A percentile compares a stretch with the other conserved stretches of the same genome.
Conservation (phyloP, 2,888 invertebrate genomes). For the Drosophila formosana region DNA sequence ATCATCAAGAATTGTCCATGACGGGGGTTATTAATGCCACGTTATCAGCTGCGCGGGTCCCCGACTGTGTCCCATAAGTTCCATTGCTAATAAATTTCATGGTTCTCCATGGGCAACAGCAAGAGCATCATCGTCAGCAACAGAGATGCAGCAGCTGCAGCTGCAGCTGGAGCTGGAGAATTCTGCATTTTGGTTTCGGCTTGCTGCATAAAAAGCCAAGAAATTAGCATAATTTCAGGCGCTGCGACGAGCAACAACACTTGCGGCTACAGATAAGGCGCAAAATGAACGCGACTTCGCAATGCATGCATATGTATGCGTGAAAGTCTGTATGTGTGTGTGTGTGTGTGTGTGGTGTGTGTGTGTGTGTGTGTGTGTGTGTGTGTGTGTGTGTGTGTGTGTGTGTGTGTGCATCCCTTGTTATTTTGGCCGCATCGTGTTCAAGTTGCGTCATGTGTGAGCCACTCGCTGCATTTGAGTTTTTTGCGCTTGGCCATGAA, state of each 20-base stretch:
- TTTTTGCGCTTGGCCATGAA: conserved; percentile 52
- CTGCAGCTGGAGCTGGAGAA: conserved; percentile 35
- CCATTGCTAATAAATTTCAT: conserved; percentile 60
- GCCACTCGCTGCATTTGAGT: conserved; percentile 20
- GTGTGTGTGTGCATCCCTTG: conserved; percentile 35
- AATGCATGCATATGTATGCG: conserved; percentile 17
- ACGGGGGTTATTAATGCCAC: conserved; percentile 66
- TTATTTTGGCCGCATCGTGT: conserved; percentile 56
- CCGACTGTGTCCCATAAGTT: conserved; percentile 41
- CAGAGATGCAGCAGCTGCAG: neutral
- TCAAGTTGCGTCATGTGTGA: conserved; percentile 58
- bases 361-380: conserved; percentile 14
- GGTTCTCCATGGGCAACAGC: conserved; percentile 38
- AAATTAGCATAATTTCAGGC: conserved; percentile 78
- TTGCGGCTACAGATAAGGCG: conserved; percentile 73
- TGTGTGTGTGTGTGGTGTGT: conserved; percentile 11
- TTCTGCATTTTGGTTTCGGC: conserved; percentile 42
- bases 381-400: conserved; percentile 10
- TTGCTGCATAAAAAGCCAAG: conserved; percentile 71
- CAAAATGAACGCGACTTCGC: conserved; percentile 68
- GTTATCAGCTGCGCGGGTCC: conserved; percentile 61
- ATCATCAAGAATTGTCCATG: conserved; percentile 57
- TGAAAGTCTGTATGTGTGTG: conserved; percentile 18
- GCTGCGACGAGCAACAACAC: conserved; percentile 61
- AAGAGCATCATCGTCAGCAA: conserved; percentile 28